phyloP scores from a whole-genome alignment of 2,113 vertebrate species.

The Garra rufa region DNA sequence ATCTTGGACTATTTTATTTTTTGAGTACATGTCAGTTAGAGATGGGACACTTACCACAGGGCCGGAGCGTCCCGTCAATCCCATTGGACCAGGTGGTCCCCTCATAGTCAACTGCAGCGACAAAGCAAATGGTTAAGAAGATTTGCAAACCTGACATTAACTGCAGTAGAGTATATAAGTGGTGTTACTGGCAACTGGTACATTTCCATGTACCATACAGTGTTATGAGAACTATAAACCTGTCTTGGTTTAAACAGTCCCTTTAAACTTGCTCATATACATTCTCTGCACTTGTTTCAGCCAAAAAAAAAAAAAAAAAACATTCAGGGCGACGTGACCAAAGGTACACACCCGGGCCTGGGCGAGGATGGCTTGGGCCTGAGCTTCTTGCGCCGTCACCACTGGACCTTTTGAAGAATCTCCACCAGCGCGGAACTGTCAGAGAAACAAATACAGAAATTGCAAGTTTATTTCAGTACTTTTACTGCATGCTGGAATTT shows the following conservation, averaged over 20 bases:
- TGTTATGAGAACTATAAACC: constrained; percentile 59
- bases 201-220: constrained; percentile 46
- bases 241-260: constrained; percentile 46
- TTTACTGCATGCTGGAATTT: constrained; percentile 28
- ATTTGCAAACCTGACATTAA: constrained; percentile 56
- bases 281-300: background rate
- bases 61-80: constrained; percentile 91
- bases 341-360: constrained; percentile 87
- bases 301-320: background rate
- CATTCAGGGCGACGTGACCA: background rate
- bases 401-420: constrained; percentile 92
- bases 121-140: constrained; percentile 50
- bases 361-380: constrained; percentile 96
- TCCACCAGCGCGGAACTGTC: constrained; percentile 93
- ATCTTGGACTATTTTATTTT: background rate
- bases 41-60: constrained; percentile 85
- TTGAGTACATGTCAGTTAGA: background rate
- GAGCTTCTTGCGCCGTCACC: constrained; percentile 92
- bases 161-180: constrained; percentile 17
- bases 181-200: constrained; percentile 47
- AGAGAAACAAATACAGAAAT: constrained; percentile 43
- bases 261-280: background rate
- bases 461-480: constrained; percentile 29
- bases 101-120: constrained; percentile 88
- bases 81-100: constrained; percentile 90